Evolutionary conservation across 2,113 vertebrate species (phyloP).

Genomic region (Nesoenas mayeri): DNA sequence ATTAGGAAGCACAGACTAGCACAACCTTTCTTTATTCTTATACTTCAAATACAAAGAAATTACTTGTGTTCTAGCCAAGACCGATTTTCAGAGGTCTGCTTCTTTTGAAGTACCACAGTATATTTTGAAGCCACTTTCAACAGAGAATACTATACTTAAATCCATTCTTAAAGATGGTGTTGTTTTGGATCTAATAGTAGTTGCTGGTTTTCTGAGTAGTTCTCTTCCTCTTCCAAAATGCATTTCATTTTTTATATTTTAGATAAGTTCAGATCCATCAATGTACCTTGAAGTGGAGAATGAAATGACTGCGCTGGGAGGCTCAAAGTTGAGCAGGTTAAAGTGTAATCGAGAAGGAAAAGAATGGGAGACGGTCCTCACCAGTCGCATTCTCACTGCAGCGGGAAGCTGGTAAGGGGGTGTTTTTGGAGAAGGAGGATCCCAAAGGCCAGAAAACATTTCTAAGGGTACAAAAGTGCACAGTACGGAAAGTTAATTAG

Average conservation of each 20-base stretch:
- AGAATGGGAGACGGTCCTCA: slow-evolving; percentile 91
- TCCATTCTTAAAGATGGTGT: background rate
- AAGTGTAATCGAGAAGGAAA: slow-evolving; percentile 90
- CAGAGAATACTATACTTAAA: background rate
- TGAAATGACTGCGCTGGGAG: slow-evolving; percentile 83
- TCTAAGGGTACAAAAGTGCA: background rate
- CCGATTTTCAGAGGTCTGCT: background rate
- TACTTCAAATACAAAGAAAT: background rate
- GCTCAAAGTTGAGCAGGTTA: slow-evolving; percentile 89
- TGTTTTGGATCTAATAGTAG: background rate
- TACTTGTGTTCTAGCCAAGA: background rate
- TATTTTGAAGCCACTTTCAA: background rate
- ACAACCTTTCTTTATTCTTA: background rate
- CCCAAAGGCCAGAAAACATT: background rate
- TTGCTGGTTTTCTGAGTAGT: background rate
- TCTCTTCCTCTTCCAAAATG: background rate
- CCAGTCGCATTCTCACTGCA: slow-evolving; percentile 86
- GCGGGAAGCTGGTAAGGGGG: slow-evolving; percentile 88
- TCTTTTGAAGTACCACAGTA: background rate
- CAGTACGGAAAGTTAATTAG: background rate
- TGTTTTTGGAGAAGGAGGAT: background rate
- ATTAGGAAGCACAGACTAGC: background rate
- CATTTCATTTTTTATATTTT: background rate
- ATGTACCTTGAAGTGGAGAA: slow-evolving; percentile 96
- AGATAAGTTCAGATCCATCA: slow-evolving; percentile 90